Percentiles rank a stretch among this genome's conserved stretches.
Conservation (phyloP, 2,888 invertebrate genomes). For the Meganola albula region DNA sequence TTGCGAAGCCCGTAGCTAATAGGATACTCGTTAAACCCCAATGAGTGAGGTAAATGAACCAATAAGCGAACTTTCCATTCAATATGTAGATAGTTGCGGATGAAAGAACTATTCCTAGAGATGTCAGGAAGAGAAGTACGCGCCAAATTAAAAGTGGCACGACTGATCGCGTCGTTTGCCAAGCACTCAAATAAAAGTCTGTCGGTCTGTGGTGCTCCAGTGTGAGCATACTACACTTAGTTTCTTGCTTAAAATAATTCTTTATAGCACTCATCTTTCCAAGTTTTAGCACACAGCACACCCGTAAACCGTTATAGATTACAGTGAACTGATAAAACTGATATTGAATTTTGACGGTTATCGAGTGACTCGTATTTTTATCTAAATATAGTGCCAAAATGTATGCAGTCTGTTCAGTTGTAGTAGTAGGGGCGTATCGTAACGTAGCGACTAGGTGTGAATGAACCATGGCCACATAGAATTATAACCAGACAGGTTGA, state of each 20-base stretch:
- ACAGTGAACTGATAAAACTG: conserved; percentile 29
- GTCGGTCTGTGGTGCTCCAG: conserved; percentile 53
- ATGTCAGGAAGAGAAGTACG: conserved; percentile 47
- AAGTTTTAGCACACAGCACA: conserved; percentile 23
- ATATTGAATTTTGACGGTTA: conserved; percentile 22
- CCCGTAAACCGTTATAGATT: conserved; percentile 27
- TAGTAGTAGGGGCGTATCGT: conserved; percentile 14
- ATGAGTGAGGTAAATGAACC: conserved; percentile 77
- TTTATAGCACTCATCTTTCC: conserved; percentile 52
- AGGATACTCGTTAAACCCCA: conserved; percentile 65
- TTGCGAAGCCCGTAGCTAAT: conserved; percentile 50
- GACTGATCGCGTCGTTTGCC: conserved; percentile 59
- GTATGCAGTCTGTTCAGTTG: too few relatives aligned
- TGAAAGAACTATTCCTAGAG: conserved; percentile 49
- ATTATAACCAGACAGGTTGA: too few relatives aligned
- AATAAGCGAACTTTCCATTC: conserved; percentile 41
- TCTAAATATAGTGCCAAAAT: conserved; percentile 39
- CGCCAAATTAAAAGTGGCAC: conserved; percentile 60
- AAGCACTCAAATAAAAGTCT: conserved; percentile 62
- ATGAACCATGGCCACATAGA: too few relatives aligned
- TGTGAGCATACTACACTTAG: conserved; percentile 43
- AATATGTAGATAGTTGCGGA: conserved; percentile 49
- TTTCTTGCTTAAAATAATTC: conserved; percentile 55
- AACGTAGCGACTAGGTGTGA: too few relatives aligned
- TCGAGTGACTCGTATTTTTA: conserved; percentile 33